phyloP scores from a whole-genome alignment of 2,797 vertebrate genomes.

The Manis javanica region DNA sequence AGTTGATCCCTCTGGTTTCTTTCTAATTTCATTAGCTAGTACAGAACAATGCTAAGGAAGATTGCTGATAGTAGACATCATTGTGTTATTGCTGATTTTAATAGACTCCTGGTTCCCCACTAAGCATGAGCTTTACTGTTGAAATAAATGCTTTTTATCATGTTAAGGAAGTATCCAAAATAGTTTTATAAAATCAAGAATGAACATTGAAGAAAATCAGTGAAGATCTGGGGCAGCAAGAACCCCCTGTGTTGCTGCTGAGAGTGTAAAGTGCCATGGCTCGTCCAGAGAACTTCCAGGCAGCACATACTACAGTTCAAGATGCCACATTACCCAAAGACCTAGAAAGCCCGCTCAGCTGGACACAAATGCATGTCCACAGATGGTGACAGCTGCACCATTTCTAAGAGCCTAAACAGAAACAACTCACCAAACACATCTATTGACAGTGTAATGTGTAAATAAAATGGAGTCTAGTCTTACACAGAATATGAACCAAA shows the following conservation, averaged over 20 bases:
- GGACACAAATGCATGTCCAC: background rate
- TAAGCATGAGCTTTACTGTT: background rate
- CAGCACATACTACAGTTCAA: background rate
- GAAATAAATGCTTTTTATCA: background rate
- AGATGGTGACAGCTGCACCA: background rate
- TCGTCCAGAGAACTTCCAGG: background rate
- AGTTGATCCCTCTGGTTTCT: background rate
- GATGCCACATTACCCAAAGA: background rate
- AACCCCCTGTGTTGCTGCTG: background rate
- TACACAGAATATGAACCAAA: background rate
- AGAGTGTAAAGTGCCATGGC: background rate
- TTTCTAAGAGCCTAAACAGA: background rate
- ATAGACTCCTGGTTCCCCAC: background rate
- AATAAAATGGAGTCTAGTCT: background rate
- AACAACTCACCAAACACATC: background rate
- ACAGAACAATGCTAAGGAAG: background rate
- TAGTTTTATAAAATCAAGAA: background rate
- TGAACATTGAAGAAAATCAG: background rate
- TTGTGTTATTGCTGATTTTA: background rate
- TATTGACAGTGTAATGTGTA: background rate
- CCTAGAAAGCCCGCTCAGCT: background rate
- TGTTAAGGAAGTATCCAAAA: background rate
- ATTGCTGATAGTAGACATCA: background rate
- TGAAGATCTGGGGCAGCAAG: background rate
- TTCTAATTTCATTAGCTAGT: background rate